Base-by-base conservation (phyloP, 2,797 vertebrate species). In the Lophius americanus region DNA sequence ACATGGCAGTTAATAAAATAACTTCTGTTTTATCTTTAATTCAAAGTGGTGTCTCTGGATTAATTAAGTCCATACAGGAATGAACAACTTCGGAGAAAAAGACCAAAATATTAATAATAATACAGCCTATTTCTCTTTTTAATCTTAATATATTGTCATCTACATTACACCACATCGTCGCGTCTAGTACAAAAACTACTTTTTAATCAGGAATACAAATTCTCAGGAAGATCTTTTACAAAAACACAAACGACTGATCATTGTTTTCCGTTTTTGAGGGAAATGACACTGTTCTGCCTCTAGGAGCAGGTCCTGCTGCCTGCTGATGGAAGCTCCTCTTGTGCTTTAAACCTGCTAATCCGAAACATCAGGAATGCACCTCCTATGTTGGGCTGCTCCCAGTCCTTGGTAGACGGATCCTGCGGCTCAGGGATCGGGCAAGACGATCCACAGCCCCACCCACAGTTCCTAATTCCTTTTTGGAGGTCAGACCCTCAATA, bases 401-500 rank as follows among this genome's bases (percentile, higher is more conserved):
- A 51, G 78, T 82, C 63, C 86, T 88, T 7, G 73, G 84, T 3
- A 90, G 47, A 8, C 78, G 74, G 66, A 94, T 92, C 59, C 81
- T 91, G 49, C 93, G 93, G 66, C 95, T 96, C 44, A 97, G 81
- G 6, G 92, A 92, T 56, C 90, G 93, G 7, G 95, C 95, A 0
- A 96, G 80, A 11, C 93, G 92, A 57, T 96, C 95, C 80, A 96
- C 83, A 0, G 94, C 93, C 1, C 85, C 88, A 44, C 84, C 90
- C 73, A 94, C 75, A 43, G 78, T 90, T 47, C 85, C 91, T 56
- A 93, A 78, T 48, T 94, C 92, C 64, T 92, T 94, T 1, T 81
- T 87, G 42, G 93, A 90, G 36, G 89, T 90, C 77, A 95, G 88
- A n/a, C 96, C 96, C 73, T 96, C 95, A 5, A 97, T 95, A 81